Percentiles rank a stretch among this genome's conserved stretches.
phyloP scores from a whole-genome alignment of 1,140 invertebrate species.

The Drosophila navojoa region DNA sequence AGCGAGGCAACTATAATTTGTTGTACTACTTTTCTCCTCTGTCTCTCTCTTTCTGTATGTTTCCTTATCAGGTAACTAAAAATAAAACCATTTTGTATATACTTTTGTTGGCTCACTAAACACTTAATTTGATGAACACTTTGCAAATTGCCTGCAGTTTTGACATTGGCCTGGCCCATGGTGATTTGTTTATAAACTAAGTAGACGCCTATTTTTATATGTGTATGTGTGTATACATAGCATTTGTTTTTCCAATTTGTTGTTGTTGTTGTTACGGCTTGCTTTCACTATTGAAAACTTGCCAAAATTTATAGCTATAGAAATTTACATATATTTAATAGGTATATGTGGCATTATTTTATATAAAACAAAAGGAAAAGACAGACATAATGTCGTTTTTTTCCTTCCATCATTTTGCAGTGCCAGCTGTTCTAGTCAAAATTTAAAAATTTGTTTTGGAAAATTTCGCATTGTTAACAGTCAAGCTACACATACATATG shows the following conservation, averaged over 20 bases:
- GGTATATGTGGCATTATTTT: conserved; percentile 8
- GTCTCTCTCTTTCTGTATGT: no score
- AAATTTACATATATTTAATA: background rate
- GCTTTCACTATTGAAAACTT: conserved; percentile 56
- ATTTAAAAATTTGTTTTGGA: background rate
- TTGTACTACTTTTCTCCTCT: background rate
- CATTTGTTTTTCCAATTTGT: conserved; percentile 32
- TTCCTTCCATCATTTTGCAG: conserved; percentile 28
- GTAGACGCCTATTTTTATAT: background rate
- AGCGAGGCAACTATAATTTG: background rate
- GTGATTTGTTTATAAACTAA: conserved; percentile 48
- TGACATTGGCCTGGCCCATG: conserved; percentile 63
- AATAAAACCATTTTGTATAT: background rate
- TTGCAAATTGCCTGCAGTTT: conserved; percentile 52
- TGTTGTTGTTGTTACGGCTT: conserved; percentile 24
- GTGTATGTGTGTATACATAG: background rate
- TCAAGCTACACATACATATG: no score
- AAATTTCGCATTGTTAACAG: background rate
- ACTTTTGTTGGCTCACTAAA: conserved; percentile 4
- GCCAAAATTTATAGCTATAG: conserved; percentile 50
- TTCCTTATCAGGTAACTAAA: conserved; percentile 21
- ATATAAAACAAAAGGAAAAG: conserved; percentile 29
- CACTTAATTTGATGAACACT: conserved; percentile 14
- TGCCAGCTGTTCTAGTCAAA: conserved; percentile 1
- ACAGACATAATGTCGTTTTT: background rate